Percentiles rank a stretch among this genome's conserved stretches.
Conservation (phyloP, 2,797 vertebrate genomes). For the Cossypha caffra region DNA sequence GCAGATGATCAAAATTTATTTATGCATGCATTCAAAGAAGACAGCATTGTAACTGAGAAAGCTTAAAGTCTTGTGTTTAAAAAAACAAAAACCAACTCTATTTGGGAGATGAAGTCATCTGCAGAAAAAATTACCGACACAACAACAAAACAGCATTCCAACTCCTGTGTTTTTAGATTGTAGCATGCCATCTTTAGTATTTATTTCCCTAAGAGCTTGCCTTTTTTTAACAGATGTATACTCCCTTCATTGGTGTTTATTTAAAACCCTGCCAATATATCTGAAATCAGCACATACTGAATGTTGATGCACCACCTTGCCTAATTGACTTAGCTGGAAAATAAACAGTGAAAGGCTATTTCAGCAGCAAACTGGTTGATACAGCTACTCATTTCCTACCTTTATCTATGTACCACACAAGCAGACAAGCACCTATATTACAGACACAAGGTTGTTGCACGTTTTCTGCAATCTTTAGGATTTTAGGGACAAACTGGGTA, state of each 20-base stretch:
- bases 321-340: constrained; percentile 64
- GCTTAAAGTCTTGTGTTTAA: constrained; percentile 52
- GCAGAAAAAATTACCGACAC: background rate
- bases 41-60: constrained; percentile 65
- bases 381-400: constrained; percentile 52
- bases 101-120: constrained; percentile 43
- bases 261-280: constrained; percentile 44
- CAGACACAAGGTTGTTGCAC: background rate
- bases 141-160: constrained; percentile 17
- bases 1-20: constrained; percentile 36
- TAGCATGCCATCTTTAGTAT: background rate
- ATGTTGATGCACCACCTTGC: constrained; percentile 52
- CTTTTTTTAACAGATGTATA: constrained; percentile 18
- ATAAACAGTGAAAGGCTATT: constrained; percentile 80
- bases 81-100: background rate
- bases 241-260: constrained; percentile 23
- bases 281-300: constrained; percentile 29
- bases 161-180: constrained; percentile 14
- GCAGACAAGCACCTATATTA: constrained; percentile 25
- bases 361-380: constrained; percentile 81
- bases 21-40: constrained; percentile 72
- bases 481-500: background rate
- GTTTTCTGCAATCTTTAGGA: constrained; percentile 5
- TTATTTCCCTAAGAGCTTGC: constrained; percentile 46
- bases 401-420: constrained; percentile 67